Base-by-base conservation (phyloP, 2,797 vertebrate species). In the Selene dorsalis region DNA sequence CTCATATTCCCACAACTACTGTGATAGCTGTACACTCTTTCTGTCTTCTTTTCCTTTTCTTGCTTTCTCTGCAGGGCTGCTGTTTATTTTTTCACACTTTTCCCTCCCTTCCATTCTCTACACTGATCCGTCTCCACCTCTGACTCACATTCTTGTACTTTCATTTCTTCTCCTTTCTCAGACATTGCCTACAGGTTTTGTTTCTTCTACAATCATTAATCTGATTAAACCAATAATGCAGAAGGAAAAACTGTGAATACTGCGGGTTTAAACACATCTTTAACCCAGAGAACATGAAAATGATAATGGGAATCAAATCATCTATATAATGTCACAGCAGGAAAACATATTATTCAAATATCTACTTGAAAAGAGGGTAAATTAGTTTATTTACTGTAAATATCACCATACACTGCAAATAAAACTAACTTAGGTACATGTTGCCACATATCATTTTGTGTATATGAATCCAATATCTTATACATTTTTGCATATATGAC, bases 61-160 rank as follows among this genome's bases (percentile, higher is more conserved):
- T 65, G 58, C 30, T 71, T 70, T 80, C 43, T 35, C 32, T 58
- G 39, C 79, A 58, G 62, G 10, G 41, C 38, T 22, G 18, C 24
- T 62, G 65, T 70, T 59, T 82, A 50, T 69, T 71, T 71, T 86
- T 30, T 73, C 45, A 59, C 64, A 72, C 24, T 14, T 22, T 38
- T 22, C 13, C 35, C n/a, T 16, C 28, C 32, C 58, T 50, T 41
- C 50, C 24, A 32, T 92, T 30, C 59, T 69, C 32, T n/a, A 14
- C 32, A 14, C 12, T 65, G 50, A 24, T 53, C 50, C 48, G 2
- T 53, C 4, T 53, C 39, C 22, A 50, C 56, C 30, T 69, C 69
- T 38, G 10, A 69, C 43, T 55, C 48, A 38, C 47, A 48, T 57
- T 41, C 28, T 30, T 41, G 3, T 48, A 9, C 20, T 39, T 79